These are phyloP conservation scores for Poecilus cupreus DNA, from an alignment of 2,888 invertebrate species.

Conservation along the genomic window DNA sequence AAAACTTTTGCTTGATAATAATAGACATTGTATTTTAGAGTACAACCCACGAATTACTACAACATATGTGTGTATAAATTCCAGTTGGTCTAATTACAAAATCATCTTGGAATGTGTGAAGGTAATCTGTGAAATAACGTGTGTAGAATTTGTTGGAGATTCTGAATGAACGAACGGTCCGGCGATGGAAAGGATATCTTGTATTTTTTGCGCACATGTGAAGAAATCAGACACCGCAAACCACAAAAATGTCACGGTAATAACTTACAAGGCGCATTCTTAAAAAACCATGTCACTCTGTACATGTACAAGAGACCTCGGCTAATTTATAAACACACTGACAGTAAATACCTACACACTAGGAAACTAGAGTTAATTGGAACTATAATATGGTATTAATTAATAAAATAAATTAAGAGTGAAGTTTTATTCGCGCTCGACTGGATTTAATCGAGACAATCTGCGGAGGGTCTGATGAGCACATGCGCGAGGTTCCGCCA, in stretches of 20 bases:
- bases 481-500: too few relatives aligned
- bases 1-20: too few relatives aligned
- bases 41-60: too few relatives aligned
- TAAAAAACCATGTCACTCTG: constrained; percentile 9
- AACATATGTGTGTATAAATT: too few relatives aligned
- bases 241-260: constrained; percentile 50
- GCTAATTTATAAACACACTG: constrained; percentile 30
- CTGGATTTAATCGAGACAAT: neutral
- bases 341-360: constrained; percentile 44
- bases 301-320: neutral
- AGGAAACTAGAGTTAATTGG: constrained; percentile 39
- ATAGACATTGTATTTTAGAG: too few relatives aligned
- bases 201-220: constrained; percentile 12
- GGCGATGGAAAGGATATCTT: neutral
- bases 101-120: too few relatives aligned
- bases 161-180: neutral
- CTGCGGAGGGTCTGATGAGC: constrained; percentile 33
- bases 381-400: constrained; percentile 44
- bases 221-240: constrained; percentile 39
- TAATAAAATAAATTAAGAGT: constrained; percentile 50
- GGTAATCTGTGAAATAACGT: neutral
- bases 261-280: neutral
- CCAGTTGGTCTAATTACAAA: too few relatives aligned
- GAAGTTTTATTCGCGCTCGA: constrained; percentile 31
- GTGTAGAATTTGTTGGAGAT: neutral